Percentiles rank a stretch among this genome's conserved stretches.
phyloP scores from a whole-genome alignment of 2,113 vertebrate species.

The Chamaetylas fuelleborni region DNA sequence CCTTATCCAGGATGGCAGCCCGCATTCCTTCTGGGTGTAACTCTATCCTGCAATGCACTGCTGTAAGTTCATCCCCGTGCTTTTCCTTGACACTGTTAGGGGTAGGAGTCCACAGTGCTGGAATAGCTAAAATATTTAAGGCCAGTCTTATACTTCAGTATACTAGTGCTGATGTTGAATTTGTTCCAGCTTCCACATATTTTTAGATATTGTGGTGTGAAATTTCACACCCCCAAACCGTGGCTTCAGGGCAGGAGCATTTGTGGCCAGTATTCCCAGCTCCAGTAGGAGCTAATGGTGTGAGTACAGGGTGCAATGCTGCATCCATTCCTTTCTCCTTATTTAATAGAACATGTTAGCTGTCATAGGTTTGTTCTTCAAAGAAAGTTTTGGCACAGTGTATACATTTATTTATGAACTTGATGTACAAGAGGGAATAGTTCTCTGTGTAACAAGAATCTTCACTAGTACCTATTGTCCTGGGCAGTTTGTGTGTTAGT shows the following conservation, averaged over 20 bases:
- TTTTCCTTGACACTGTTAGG: background rate
- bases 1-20: background rate
- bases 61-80: background rate
- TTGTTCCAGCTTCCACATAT: slow-evolving; percentile 23
- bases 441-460: background rate
- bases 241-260: background rate
- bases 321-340: background rate
- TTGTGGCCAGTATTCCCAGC: background rate
- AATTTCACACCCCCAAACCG: background rate
- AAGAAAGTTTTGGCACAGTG: background rate
- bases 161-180: background rate
- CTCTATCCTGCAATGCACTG: background rate
- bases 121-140: background rate
- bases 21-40: background rate
- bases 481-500: background rate
- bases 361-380: background rate
- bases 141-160: background rate
- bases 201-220: slow-evolving; percentile 1
- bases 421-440: background rate
- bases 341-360: background rate
- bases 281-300: accelerated
- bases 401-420: background rate
- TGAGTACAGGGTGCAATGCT: background rate
- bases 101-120: background rate
- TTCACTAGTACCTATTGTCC: background rate